Conservation (phyloP, 2,113 vertebrate species). For the Hemiprocne comata region DNA sequence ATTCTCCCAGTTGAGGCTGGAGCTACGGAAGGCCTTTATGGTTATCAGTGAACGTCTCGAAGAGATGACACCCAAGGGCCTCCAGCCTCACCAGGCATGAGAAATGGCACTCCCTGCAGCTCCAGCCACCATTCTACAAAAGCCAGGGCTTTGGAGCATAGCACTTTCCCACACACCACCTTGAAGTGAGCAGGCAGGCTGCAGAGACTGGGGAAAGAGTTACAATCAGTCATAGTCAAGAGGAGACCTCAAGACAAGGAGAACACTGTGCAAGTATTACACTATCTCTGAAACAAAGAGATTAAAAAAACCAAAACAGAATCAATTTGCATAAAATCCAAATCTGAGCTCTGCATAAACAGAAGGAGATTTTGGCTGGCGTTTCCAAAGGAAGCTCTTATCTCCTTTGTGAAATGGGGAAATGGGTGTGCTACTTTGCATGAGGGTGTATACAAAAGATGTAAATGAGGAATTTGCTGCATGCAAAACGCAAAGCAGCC, state of each 20-base stretch:
- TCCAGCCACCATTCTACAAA: neutral
- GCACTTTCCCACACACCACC: neutral
- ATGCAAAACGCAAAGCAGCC: conserved; percentile 67
- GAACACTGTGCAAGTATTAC: conserved; percentile 36
- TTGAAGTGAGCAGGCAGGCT: neutral
- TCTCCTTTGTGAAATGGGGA: conserved; percentile 75
- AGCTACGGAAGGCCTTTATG: neutral
- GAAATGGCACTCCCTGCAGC: neutral
- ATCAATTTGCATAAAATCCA: conserved; percentile 78
- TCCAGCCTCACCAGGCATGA: neutral
- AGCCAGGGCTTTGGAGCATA: neutral
- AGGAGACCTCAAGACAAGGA: neutral
- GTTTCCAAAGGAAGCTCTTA: conserved; percentile 75
- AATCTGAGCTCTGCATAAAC: conserved; percentile 73
- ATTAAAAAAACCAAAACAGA: conserved; percentile 59
- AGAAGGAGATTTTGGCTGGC: conserved; percentile 71
- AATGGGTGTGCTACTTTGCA: conserved; percentile 82
- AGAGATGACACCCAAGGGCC: neutral
- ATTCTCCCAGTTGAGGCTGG: neutral
- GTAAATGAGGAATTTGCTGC: conserved; percentile 79
- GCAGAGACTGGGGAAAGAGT: neutral
- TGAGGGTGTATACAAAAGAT: conserved; percentile 77
- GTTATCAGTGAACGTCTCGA: neutral
- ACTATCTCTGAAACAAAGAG: conserved; percentile 55
- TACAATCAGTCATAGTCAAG: neutral